Evolutionary conservation across 2,113 vertebrate genomes (phyloP).

Genomic region (Clarias batrachus): DNA sequence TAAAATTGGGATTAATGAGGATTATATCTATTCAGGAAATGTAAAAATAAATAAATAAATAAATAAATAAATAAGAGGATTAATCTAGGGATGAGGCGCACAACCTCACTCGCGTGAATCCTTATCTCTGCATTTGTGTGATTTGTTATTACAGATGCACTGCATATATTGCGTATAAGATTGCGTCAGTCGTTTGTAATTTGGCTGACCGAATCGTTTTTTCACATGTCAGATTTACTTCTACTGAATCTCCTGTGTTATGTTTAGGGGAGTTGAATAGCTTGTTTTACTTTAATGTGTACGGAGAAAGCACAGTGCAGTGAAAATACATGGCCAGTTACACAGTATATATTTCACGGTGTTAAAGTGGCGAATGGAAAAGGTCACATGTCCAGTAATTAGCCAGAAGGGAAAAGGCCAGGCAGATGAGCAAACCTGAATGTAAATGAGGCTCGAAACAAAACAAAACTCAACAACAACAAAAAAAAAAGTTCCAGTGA

Average conservation of each 20-base stretch:
- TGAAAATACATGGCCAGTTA: not conserved
- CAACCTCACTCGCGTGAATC: not conserved
- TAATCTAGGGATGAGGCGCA: constrained; percentile 29
- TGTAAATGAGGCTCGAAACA: constrained; percentile 31
- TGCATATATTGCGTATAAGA: constrained; percentile 17
- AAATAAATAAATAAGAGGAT: not conserved
- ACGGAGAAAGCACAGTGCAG: not conserved
- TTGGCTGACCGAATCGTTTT: constrained; percentile 37
- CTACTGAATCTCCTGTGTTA: constrained; percentile 28
- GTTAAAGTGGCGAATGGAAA: constrained; percentile 33
- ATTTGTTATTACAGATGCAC: constrained; percentile 28
- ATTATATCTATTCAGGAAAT: constrained; percentile 35
- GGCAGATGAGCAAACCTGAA: constrained; percentile 23
- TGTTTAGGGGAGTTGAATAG: constrained; percentile 7
- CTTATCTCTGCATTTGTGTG: not conserved
- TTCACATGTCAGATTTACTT: constrained; percentile 25
- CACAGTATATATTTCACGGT: not conserved
- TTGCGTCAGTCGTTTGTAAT: constrained; percentile 24
- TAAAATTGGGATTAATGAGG: constrained; percentile 43
- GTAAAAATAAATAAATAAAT: not conserved
- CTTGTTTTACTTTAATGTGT: constrained; percentile 14
- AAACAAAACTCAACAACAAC: not conserved
- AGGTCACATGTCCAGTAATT: constrained; percentile 49
- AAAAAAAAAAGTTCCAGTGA: not conserved
- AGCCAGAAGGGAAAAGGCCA: constrained; percentile 21